These are phyloP conservation scores for Bedellia somnulentella DNA, from an alignment of 2,888 invertebrate species.

Conservation along the genomic window DNA sequence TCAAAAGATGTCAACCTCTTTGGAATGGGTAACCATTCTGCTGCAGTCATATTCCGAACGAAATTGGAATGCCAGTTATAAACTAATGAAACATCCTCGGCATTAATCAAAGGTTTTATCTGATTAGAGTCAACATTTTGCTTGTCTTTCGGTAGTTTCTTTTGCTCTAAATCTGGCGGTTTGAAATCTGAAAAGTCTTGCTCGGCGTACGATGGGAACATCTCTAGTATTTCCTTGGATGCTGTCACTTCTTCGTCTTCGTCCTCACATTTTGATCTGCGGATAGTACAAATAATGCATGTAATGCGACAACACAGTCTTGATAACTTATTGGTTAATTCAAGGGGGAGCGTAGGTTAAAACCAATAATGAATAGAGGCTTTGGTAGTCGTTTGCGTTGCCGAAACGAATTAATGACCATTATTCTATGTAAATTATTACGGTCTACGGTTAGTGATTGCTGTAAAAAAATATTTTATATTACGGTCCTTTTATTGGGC, in stretches of 20 bases:
- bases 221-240: constrained; percentile 64
- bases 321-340: too few relatives aligned
- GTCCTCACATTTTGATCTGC: constrained; percentile 64
- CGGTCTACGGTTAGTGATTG: too few relatives aligned
- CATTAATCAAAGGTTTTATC: constrained; percentile 29
- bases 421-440: too few relatives aligned
- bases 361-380: too few relatives aligned
- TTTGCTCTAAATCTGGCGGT: constrained; percentile 45
- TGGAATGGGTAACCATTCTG: constrained; percentile 62
- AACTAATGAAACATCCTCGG: constrained; percentile 62
- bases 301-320: constrained; percentile 5
- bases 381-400: too few relatives aligned
- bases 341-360: too few relatives aligned
- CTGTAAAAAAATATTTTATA: too few relatives aligned
- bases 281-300: constrained; percentile 9
- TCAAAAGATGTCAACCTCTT: constrained; percentile 40
- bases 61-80: constrained; percentile 64
- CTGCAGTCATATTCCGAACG: constrained; percentile 55
- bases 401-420: constrained; percentile 1
- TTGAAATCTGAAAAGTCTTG: constrained; percentile 72
- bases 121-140: constrained; percentile 15
- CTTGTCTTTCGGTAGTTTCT: constrained; percentile 22
- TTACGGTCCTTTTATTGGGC: too few relatives aligned
- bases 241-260: constrained; percentile 71
- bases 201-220: constrained; percentile 71